Conservation (phyloP, 2,113 vertebrate species). For the Melanotaenia duboulayi region DNA sequence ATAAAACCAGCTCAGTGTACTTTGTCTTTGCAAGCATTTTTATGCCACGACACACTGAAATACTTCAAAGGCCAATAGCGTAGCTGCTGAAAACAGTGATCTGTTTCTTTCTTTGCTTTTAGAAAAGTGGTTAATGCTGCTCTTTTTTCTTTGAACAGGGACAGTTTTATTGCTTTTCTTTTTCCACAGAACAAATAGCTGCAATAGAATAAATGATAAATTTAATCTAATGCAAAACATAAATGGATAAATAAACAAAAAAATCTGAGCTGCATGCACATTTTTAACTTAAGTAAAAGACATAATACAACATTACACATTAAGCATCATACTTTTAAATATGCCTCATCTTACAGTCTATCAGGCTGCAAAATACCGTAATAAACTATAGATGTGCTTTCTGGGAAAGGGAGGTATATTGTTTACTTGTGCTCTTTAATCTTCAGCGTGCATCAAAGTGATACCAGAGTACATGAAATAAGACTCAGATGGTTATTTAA, state of each 20-base stretch:
- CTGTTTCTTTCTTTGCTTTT: not conserved
- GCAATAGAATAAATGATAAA: not conserved
- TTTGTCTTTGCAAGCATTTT: not conserved
- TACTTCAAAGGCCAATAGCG: too few relatives aligned
- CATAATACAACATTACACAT: not conserved
- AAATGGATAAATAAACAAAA: too few relatives aligned
- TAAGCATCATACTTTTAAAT: constrained; percentile 10
- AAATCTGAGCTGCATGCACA: not conserved
- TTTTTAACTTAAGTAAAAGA: constrained; percentile 5
- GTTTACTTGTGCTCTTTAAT: constrained; percentile 16
- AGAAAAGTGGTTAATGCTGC: too few relatives aligned
- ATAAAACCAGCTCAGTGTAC: constrained; percentile 9
- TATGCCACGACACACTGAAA: constrained; percentile 3
- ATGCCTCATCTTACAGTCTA: constrained; percentile 21
- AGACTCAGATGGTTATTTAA: not conserved
- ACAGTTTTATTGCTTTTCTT: not conserved
- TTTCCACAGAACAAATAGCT: not conserved
- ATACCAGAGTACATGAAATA: constrained; percentile 13
- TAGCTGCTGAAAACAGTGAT: not conserved
- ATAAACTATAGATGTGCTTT: constrained; percentile 29
- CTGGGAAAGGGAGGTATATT: constrained; percentile 32
- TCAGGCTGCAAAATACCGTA: constrained; percentile 23
- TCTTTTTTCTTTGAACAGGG: not conserved
- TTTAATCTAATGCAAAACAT: too few relatives aligned
- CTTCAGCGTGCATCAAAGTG: constrained; percentile 29